These are phyloP conservation scores for Idaea straminata DNA, from an alignment of 2,888 invertebrate species.

Conservation along the genomic window DNA sequence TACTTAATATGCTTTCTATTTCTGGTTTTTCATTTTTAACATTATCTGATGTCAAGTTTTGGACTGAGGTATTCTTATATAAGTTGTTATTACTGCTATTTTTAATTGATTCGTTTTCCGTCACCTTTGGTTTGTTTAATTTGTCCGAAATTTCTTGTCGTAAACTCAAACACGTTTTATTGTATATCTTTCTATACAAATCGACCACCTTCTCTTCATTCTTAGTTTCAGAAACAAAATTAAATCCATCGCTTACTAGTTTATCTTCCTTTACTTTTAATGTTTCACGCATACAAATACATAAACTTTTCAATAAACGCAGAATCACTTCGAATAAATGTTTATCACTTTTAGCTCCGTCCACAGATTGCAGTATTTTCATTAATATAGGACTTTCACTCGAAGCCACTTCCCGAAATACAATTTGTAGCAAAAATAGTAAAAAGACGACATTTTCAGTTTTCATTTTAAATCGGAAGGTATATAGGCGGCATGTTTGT, in stretches of 20 bases:
- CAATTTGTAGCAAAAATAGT: slow-evolving; percentile 16
- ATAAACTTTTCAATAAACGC: slow-evolving; percentile 60
- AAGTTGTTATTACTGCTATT: slow-evolving; percentile 20
- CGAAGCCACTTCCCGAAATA: slow-evolving; percentile 19
- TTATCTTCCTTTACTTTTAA: slow-evolving; percentile 42
- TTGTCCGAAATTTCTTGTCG: slow-evolving; percentile 39
- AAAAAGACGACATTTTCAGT: slow-evolving; percentile 18
- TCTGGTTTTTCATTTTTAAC: slow-evolving; percentile 4
- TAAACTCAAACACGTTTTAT: slow-evolving; percentile 55
- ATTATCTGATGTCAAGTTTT: not conserved
- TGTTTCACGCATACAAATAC: slow-evolving; percentile 59
- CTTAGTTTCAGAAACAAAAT: slow-evolving; percentile 31
- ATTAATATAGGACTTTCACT: slow-evolving; percentile 48
- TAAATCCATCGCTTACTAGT: slow-evolving; percentile 30
- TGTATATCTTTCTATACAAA: slow-evolving; percentile 56
- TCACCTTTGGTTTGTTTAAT: slow-evolving; percentile 28
- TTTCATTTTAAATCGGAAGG: slow-evolving; percentile 52
- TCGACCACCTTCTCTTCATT: slow-evolving; percentile 30
- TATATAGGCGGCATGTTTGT: slow-evolving; percentile 51
- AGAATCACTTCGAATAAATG: slow-evolving; percentile 55
- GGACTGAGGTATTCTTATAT: not conserved
- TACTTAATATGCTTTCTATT: slow-evolving; percentile 42
- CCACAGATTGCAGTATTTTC: slow-evolving; percentile 56
- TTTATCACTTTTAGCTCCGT: slow-evolving; percentile 53
- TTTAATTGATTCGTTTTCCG: not conserved